Percentiles rank a stretch among this genome's conserved stretches.
These are phyloP conservation scores for Hipparchia semele DNA, from an alignment of 2,888 invertebrate species.

Conservation along the genomic window DNA sequence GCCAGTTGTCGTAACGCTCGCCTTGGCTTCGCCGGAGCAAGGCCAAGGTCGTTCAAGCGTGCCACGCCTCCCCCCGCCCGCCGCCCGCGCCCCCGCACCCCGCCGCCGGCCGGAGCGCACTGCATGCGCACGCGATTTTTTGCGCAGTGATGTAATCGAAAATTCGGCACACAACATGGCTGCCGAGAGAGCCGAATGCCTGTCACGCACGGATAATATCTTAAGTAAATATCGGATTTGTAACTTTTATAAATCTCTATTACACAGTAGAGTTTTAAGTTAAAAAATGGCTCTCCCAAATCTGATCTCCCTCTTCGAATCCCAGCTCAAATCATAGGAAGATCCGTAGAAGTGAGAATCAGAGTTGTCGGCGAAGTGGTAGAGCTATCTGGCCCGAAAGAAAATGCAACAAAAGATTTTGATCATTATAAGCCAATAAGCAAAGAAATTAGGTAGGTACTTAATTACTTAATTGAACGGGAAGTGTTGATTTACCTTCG, in stretches of 20 bases:
- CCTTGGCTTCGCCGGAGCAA: constrained; percentile 78
- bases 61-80: constrained; percentile 46
- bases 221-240: neutral
- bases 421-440: too few relatives aligned
- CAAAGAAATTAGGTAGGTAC: too few relatives aligned
- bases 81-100: constrained; percentile 39
- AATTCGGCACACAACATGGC: constrained; percentile 79
- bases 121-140: constrained; percentile 71
- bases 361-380: too few relatives aligned
- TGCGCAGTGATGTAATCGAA: constrained; percentile 79
- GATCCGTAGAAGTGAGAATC: too few relatives aligned
- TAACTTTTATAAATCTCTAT: neutral
- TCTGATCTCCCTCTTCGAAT: too few relatives aligned
- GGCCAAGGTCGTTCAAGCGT: constrained; percentile 72
- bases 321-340: too few relatives aligned
- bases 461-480: too few relatives aligned
- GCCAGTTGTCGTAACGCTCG: constrained; percentile 62
- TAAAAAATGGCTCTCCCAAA: too few relatives aligned
- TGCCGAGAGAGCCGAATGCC: constrained; percentile 45
- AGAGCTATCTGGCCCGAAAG: too few relatives aligned
- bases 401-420: too few relatives aligned
- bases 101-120: constrained; percentile 36
- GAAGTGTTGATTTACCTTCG: too few relatives aligned
- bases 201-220: constrained; percentile 45
- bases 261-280: too few relatives aligned